These are phyloP conservation scores for Bilobella aurantiaca DNA, from an alignment of 1,140 invertebrate species.

Conservation along the genomic window DNA sequence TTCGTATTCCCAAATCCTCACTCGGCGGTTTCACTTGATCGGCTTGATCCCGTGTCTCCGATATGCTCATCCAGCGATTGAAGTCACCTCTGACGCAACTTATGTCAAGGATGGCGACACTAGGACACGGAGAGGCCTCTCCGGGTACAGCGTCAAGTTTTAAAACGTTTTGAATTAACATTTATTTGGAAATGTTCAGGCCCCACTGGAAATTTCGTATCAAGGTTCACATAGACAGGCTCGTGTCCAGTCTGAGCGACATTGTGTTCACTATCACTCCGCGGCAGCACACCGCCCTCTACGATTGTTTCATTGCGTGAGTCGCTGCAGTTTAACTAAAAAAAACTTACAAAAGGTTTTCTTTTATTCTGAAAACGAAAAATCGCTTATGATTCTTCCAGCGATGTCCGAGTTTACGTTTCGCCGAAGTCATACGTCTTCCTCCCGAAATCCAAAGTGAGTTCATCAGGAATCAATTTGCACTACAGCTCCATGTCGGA, in stretches of 20 bases:
- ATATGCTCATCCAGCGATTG: not conserved
- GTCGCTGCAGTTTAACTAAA: not conserved
- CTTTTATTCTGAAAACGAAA: not conserved
- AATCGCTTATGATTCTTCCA: not conserved
- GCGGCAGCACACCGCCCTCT: not conserved
- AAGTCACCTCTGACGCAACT: no score
- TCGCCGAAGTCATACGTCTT: not conserved
- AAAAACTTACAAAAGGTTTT: not conserved
- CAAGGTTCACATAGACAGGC: not conserved
- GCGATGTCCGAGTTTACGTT: not conserved
- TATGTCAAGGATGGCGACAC: no score
- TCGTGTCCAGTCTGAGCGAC: not conserved
- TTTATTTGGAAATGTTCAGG: not conserved
- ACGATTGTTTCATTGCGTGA: constrained; percentile 3
- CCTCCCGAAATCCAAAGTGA: not conserved
- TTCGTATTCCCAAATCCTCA: not conserved
- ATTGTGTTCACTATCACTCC: not conserved
- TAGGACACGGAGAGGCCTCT: not conserved
- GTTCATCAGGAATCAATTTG: not conserved
- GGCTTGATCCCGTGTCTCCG: not conserved
- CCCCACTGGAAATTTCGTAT: not conserved
- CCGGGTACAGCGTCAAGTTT: not conserved
- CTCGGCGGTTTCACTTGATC: not conserved
- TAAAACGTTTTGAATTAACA: not conserved
- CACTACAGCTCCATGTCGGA: not conserved